Evolutionary conservation across 2,113 vertebrate genomes (phyloP).

Genomic region (Grammatotria lemairii): DNA sequence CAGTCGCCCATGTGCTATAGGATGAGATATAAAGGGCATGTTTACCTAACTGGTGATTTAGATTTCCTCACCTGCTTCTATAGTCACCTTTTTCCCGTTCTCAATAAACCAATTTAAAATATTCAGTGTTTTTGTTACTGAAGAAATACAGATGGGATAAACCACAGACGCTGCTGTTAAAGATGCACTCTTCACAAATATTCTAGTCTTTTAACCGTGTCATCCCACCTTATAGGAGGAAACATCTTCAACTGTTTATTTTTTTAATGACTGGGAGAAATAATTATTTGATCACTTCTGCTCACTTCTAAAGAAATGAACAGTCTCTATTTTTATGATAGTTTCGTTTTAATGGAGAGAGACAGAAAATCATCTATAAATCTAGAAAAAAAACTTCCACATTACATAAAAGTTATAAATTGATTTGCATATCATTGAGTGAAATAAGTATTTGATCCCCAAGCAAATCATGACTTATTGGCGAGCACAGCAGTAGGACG

Average conservation of each 20-base stretch:
- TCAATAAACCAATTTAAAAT: not conserved
- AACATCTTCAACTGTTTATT: not conserved
- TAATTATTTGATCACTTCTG: not conserved
- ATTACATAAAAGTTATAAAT: not conserved
- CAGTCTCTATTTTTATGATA: not conserved
- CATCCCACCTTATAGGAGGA: not conserved
- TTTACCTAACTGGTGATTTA: not conserved
- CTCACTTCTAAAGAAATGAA: not conserved
- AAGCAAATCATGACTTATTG: not conserved
- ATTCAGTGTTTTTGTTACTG: not conserved
- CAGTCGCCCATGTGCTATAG: not conserved
- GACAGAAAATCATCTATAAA: not conserved
- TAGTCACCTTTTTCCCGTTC: accelerated
- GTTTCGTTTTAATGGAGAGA: not conserved
- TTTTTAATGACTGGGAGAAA: not conserved
- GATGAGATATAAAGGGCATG: not conserved
- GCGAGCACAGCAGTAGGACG: not conserved
- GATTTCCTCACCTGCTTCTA: not conserved
- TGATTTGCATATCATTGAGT: not conserved
- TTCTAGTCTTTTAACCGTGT: not conserved
- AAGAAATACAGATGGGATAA: not conserved
- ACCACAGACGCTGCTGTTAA: not conserved
- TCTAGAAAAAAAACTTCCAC: not conserved
- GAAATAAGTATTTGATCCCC: not conserved
- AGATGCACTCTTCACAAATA: not conserved